Evolutionary conservation across 2,888 invertebrate species (phyloP).

Genomic region (Cosmia pyralina): DNA sequence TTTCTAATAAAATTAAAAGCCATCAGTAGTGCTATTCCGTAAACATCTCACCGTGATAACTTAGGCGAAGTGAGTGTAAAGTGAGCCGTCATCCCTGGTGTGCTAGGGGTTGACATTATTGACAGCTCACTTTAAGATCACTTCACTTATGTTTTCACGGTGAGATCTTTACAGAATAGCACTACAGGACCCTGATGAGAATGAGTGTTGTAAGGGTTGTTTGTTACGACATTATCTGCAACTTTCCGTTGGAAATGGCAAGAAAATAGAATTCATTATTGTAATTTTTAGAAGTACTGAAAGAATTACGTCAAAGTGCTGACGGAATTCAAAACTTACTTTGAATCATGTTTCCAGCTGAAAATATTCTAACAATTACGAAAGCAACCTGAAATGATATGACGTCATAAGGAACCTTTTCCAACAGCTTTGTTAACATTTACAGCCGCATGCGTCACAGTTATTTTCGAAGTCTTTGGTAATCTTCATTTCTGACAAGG

Average conservation of each 20-base stretch:
- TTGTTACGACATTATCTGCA: not conserved
- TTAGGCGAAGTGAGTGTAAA: no score
- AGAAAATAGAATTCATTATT: not conserved
- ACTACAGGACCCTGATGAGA: not conserved
- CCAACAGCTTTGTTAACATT: not conserved
- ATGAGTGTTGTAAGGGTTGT: not conserved
- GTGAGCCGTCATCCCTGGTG: no score
- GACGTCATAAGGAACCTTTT: not conserved
- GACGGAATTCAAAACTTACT: not conserved
- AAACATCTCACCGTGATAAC: no score
- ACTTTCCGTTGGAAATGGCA: not conserved
- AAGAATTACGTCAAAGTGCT: not conserved
- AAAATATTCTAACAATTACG: not conserved
- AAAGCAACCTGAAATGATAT: not conserved
- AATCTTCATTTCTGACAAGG: not conserved
- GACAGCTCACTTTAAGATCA: no score
- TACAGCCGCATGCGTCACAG: not conserved
- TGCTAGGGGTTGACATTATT: no score
- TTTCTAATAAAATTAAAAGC: conserved; percentile 8
- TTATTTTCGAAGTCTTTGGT: not conserved
- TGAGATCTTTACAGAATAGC: no score
- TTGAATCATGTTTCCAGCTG: not conserved
- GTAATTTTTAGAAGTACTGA: not conserved
- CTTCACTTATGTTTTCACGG: no score
- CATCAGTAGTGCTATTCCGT: no score